Base-by-base conservation (phyloP, 2,113 vertebrate genomes). In the Datnioides undecimradiatus region DNA sequence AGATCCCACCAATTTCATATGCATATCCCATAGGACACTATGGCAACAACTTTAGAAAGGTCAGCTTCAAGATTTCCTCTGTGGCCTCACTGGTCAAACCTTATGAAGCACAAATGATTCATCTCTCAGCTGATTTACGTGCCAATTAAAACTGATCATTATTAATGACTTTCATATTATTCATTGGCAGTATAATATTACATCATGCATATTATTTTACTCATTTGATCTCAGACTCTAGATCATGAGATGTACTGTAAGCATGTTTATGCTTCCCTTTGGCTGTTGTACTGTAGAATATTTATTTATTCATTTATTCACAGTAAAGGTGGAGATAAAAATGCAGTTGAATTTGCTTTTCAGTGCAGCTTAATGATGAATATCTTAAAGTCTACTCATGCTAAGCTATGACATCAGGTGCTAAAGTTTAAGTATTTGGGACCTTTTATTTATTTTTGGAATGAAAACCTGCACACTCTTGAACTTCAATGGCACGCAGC, bases 21-120 rank as follows among this genome's bases (percentile, higher is more conserved):
- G 41, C 64, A 36, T 83, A 67, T 73, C 23, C 62, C 65, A 45
- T 55, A 62, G n/a, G 8, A 45, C 43, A 59, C 40, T 52, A 6
- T 77, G 66, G n/a, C 33, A 60, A 7, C 45, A 55, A 14, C 23
- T 59, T 67, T 14, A 52, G 16, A 51, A 41, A 67, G 58, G 7
- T 76, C 36, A 49, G 16, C 34, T 21, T 23, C 45, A 34, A 72
- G 71, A 76, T 29, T 40, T 41, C 38, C 21, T 77, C 19, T 0
- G 19, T 52, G 25, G 6, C 49, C 43, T 66, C 34, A 31, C 36
- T 45, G 11, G 23, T 73, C 14, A 65, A 73, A 73, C n/a, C n/a
- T n/a, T n/a, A n/a, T 62, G 69, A 63, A 3, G 5, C 52, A 70
- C 31, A 21, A 45, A 64, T 43, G 12, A 71, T n/a, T 45, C 36